Percentiles rank a stretch among this genome's conserved stretches.
phyloP scores from a whole-genome alignment of 2,797 vertebrate genomes.

The Coccyzus lansbergi region DNA sequence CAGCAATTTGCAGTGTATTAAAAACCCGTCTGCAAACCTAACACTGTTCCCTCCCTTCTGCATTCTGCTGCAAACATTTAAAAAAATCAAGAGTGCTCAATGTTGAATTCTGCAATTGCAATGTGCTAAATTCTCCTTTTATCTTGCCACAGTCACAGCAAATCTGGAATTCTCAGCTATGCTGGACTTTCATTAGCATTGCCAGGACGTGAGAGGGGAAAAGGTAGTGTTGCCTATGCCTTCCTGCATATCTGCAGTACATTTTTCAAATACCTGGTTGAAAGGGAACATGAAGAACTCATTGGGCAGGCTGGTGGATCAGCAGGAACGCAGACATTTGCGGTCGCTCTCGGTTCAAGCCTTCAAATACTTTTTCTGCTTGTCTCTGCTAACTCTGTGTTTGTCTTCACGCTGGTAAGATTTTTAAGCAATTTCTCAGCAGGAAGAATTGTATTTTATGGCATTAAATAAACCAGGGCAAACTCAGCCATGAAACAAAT shows the following conservation, averaged over 20 bases:
- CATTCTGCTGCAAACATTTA: not conserved
- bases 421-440: slow-evolving; percentile 2
- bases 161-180: slow-evolving; percentile 39
- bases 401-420: not conserved
- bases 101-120: not conserved
- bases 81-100: not conserved
- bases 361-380: not conserved
- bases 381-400: not conserved
- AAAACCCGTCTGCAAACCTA: not conserved
- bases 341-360: not conserved
- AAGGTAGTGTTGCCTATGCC: not conserved
- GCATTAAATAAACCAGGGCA: slow-evolving; percentile 27
- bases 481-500: not conserved
- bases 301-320: not conserved
- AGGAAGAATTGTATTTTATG: slow-evolving; percentile 10
- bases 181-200: slow-evolving; percentile 7
- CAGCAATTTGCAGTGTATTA: not conserved
- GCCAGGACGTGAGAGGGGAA: not conserved
- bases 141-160: not conserved
- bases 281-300: slow-evolving; percentile 40
- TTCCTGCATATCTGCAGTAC: slow-evolving; percentile 42
- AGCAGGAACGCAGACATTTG: not conserved
- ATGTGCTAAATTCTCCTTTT: not conserved
- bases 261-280: slow-evolving; percentile 64
- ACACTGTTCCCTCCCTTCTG: not conserved